Base-by-base conservation (phyloP, 2,113 vertebrate species). In the Genyomyrus donnyi region DNA sequence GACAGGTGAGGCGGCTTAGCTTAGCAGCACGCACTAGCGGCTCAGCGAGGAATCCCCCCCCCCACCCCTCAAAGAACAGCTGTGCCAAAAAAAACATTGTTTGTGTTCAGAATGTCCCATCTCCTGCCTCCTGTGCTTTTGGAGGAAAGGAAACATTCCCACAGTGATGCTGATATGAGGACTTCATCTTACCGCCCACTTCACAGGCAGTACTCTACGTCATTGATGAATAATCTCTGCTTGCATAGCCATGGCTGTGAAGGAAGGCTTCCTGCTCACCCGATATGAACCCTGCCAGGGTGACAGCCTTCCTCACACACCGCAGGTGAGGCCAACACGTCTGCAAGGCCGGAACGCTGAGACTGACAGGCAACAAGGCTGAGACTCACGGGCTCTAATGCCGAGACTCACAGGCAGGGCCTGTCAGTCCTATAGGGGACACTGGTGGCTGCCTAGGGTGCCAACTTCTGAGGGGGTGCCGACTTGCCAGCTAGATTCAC, bases 1-100 rank as follows among this genome's bases (percentile, higher is more conserved):
- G 52, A 31, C 86, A 89, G 90, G 85, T 90, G 90, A 90, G 85
- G 56, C 49, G 84, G 52, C 90, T 50, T 66, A 77, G 85, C 56
- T 21, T 24, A 85, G 89, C 90, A 48, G 66, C 86, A n/a, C 62
- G 48, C 70, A 85, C 24, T 83, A 85, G 91, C 91, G 52, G 87
- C 91, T 88, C 46, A 42, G 88, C 46, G 88, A 58, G 87, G 27
- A 88, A 58, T 42, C 4, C 42, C n/a, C 52, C n/a, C 52, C 31
- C 70, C 70, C 5, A 17, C 70, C 4, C 70, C 31, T 17, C 70
- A 17, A 5, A 77, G 45, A 48, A n/a, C 45, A 48, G 83, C 35
- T 48, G 39, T 85, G 83, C 19, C 19, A 19, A 77, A 17, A 35
- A 19, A 39, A 77, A 35, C 2, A 70, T 70, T 74, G 27, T 35